Evolutionary conservation across 2,113 vertebrate species (phyloP), one percentile per base, ranked within the genome.

Genomic region (Microtus montanus): DNA sequence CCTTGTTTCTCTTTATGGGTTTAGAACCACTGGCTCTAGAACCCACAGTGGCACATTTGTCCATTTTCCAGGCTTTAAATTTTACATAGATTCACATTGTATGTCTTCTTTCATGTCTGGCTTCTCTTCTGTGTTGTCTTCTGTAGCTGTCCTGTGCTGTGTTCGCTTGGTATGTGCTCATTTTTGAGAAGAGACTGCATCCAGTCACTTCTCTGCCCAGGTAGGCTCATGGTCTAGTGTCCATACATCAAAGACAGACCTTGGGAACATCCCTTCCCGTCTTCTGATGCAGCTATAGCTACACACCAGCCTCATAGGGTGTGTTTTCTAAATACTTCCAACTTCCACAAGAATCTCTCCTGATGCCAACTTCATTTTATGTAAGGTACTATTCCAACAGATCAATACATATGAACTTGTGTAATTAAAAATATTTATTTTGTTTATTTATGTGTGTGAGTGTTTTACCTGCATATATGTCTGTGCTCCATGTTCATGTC

Each of bases 1-100:
- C 49, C 41, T 95, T 89, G 7, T 24, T 94, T 95, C 88, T 58
- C 28, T 91, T 68, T 87, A 64, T 22, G 85, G 41, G 82, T 91
- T 90, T 63, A 66, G 26, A 90, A 41, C 20, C 14, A 61, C 54
- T 54, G 54, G 49, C 24, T 54, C 30, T 79, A 52, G 54, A 79
- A 22, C 90, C 75, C 54, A 58, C 54, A 87, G 63, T 35, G 64
- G 4, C 33, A 22, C 14, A 63, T 49, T n/a, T 35, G 28, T 49
- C 3, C 26, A 24, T 38, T 91, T 89, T 91, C n/a, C 41, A 79
- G 71, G 44, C 71, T 95, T 89, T 83, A 52, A 82, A 41, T 17
- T 66, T 87, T 83, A 49, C 61, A 79, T 83, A 74, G 71, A n/a
- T 83, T 52, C 35, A 33, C 22, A 44, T 3, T 44, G 6, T 49